Percentiles rank a stretch among this genome's conserved stretches.
phyloP scores from a whole-genome alignment of 2,113 vertebrate species.

The Ciconia stormi region DNA sequence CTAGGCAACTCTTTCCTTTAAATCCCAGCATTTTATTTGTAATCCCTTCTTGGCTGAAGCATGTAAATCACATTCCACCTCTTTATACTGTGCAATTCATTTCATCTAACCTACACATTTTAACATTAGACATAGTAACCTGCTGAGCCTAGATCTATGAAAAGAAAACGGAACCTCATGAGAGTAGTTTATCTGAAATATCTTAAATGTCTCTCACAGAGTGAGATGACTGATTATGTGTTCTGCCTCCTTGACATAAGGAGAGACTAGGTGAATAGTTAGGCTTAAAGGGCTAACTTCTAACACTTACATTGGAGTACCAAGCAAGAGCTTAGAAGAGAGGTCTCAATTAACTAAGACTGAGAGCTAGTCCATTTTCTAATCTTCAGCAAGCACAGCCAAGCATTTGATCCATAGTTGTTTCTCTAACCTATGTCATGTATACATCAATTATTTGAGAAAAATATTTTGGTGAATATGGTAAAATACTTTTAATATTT shows the following conservation, averaged over 20 bases:
- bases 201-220: not conserved
- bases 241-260: not conserved
- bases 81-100: not conserved
- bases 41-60: not conserved
- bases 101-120: not conserved
- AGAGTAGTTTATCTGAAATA: not conserved
- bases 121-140: not conserved
- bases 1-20: not conserved
- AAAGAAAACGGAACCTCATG: not conserved
- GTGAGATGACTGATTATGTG: not conserved
- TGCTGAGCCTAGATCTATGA: not conserved
- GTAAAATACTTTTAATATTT: not conserved
- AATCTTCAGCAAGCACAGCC: not conserved
- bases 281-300: conserved; percentile 40
- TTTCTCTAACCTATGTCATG: not conserved
- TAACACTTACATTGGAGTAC: not conserved
- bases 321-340: not conserved
- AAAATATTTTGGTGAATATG: not conserved
- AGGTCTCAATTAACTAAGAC: not conserved
- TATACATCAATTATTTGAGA: not conserved
- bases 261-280: not conserved
- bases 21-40: not conserved
- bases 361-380: not conserved
- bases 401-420: not conserved
- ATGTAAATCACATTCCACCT: not conserved